Evolutionary conservation across 2,888 invertebrate species (phyloP).

Genomic region (Yponomeuta evonymella): DNA sequence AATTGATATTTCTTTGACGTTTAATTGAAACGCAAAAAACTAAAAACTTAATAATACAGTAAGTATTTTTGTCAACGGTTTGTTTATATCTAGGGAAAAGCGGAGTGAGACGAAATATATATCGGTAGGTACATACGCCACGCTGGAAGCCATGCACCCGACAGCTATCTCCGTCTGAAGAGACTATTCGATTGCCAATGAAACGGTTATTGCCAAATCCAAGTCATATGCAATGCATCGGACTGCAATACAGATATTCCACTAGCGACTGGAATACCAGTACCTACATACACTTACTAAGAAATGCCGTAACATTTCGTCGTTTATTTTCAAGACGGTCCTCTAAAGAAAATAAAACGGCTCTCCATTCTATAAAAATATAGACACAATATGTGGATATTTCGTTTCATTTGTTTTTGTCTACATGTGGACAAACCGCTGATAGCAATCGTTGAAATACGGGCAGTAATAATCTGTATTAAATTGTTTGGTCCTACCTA

Average conservation of each 20-base stretch:
- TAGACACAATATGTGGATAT: too few relatives aligned
- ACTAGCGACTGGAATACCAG: not conserved
- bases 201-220: slow-evolving; percentile 39
- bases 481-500: too few relatives aligned
- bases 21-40: too few relatives aligned
- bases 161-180: slow-evolving; percentile 39
- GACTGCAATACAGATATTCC: slow-evolving; percentile 10
- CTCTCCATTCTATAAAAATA: not conserved
- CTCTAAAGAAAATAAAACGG: not conserved
- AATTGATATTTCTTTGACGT: too few relatives aligned
- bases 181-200: slow-evolving; percentile 39
- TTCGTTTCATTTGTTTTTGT: too few relatives aligned
- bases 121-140: slow-evolving; percentile 7
- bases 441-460: too few relatives aligned
- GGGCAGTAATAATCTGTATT: too few relatives aligned
- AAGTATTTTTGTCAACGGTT: too few relatives aligned
- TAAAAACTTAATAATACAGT: too few relatives aligned
- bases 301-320: not conserved
- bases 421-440: too few relatives aligned
- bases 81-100: not conserved
- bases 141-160: slow-evolving; percentile 28
- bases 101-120: not conserved
- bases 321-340: not conserved
- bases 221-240: slow-evolving; percentile 13
- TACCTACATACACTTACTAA: not conserved